phyloP scores from a whole-genome alignment of 64 coral and sea anemone genomes.

The Astreopora myriophthalma region DNA sequence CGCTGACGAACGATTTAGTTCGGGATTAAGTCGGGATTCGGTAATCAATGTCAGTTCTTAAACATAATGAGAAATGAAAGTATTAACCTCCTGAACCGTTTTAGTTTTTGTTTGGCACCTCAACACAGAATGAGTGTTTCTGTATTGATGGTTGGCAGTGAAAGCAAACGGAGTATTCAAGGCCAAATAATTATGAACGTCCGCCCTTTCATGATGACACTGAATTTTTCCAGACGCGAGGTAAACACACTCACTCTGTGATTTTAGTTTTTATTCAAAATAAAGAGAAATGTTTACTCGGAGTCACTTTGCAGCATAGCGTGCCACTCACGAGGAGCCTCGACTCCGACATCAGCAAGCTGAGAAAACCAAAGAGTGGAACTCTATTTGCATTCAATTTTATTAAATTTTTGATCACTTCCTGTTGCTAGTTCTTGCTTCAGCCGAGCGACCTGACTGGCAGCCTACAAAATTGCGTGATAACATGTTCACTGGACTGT shows the following conservation, averaged over 20 bases:
- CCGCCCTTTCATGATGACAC: not conserved
- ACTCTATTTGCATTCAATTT: slow-evolving; percentile 80
- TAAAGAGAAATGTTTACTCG: slow-evolving; percentile 67
- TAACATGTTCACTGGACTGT: not conserved
- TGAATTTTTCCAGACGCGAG: slow-evolving; percentile 65
- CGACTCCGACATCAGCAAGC: slow-evolving; percentile 47
- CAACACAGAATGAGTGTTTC: not conserved
- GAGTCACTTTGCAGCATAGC: slow-evolving; percentile 37
- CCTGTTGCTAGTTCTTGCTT: slow-evolving; percentile 26
- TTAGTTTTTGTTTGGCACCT: not conserved
- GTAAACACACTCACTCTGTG: slow-evolving; percentile 74
- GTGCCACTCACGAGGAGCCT: slow-evolving; percentile 59
- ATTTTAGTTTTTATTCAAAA: slow-evolving; percentile 79
- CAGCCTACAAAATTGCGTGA: not conserved
- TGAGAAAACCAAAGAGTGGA: slow-evolving; percentile 51
- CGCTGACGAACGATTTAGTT: not conserved
- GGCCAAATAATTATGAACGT: not conserved
- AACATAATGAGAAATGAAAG: slow-evolving; percentile 24
- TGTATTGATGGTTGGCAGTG: not conserved
- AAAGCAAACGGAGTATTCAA: not conserved
- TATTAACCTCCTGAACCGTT: slow-evolving; percentile 39
- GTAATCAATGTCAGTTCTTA: slow-evolving; percentile 2
- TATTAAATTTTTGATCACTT: slow-evolving; percentile 60
- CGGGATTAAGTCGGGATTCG: not conserved
- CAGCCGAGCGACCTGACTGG: not conserved